These are phyloP conservation scores for Sphaerodactylus townsendi DNA, from an alignment of 2,113 vertebrate species.

Conservation along the genomic window DNA sequence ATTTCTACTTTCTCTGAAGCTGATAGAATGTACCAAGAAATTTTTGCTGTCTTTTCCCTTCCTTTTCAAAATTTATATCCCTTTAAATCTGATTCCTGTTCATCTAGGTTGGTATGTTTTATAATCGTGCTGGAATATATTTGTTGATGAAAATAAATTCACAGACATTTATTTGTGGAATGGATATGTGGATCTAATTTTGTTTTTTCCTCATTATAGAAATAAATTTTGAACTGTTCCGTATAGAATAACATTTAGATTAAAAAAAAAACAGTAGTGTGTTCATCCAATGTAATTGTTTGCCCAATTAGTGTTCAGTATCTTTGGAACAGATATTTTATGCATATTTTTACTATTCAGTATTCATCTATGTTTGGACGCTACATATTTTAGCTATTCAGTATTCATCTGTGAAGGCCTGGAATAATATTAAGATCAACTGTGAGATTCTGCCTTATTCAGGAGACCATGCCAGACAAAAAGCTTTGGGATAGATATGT, in stretches of 20 bases:
- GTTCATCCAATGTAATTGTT: neutral
- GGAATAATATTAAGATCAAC: neutral
- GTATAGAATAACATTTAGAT: too few relatives aligned
- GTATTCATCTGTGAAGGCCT: neutral
- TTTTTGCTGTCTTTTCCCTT: too few relatives aligned
- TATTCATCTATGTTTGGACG: neutral
- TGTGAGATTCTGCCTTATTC: neutral
- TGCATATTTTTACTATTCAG: neutral
- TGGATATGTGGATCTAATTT: too few relatives aligned
- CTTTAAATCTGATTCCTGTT: neutral
- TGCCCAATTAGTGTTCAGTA: neutral
- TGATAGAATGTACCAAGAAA: neutral
- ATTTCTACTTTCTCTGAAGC: neutral
- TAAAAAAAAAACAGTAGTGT: too few relatives aligned
- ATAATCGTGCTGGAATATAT: neutral
- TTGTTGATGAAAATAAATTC: neutral
- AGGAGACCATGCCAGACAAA: neutral
- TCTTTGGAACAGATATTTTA: neutral
- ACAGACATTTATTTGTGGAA: neutral
- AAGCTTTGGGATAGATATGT: neutral
- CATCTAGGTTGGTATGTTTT: neutral
- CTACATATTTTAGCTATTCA: neutral
- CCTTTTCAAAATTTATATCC: neutral
- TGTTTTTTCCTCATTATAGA: too few relatives aligned
- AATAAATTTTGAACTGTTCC: too few relatives aligned